phyloP scores from a whole-genome alignment of 2,888 invertebrate species.

The Ommatoiulus sabulosus region DNA sequence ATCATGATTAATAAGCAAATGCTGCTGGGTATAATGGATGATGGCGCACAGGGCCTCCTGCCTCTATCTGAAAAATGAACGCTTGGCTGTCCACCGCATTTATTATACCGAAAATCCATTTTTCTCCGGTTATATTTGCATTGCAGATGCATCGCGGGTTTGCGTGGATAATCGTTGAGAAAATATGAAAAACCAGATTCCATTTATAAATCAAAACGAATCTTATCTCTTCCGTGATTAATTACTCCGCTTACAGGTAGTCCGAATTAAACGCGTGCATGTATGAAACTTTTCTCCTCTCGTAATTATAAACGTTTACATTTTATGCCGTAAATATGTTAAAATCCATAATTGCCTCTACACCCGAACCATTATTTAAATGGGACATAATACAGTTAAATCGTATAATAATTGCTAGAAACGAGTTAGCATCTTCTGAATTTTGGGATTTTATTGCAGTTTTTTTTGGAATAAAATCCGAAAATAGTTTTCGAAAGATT shows the following conservation, averaged over 20 bases:
- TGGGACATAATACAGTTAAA: too few relatives aligned
- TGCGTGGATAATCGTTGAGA: conserved; percentile 11
- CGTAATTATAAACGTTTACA: background rate
- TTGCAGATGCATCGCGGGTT: conserved; percentile 7
- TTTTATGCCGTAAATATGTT: background rate
- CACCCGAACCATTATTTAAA: too few relatives aligned
- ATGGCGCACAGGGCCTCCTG: conserved; percentile 36
- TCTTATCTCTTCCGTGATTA: conserved; percentile 33
- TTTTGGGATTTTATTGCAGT: too few relatives aligned
- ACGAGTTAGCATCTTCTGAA: too few relatives aligned
- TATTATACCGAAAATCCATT: conserved; percentile 34
- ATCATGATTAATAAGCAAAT: conserved; percentile 32
- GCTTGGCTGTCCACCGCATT: conserved; percentile 36
- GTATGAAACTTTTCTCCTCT: background rate
- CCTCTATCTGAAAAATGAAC: conserved; percentile 4
- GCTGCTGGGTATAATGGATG: conserved; percentile 45
- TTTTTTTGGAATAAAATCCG: too few relatives aligned
- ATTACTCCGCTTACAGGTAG: conserved; percentile 15
- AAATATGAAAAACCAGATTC: conserved; percentile 47
- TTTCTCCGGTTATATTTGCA: conserved; percentile 11
- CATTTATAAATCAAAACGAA: conserved; percentile 45
- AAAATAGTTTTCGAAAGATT: too few relatives aligned
- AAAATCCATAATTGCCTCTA: too few relatives aligned
- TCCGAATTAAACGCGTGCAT: background rate
- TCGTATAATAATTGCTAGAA: too few relatives aligned